Evolutionary conservation across 2,888 invertebrate species (phyloP).

Genomic region (Globia sparganii): DNA sequence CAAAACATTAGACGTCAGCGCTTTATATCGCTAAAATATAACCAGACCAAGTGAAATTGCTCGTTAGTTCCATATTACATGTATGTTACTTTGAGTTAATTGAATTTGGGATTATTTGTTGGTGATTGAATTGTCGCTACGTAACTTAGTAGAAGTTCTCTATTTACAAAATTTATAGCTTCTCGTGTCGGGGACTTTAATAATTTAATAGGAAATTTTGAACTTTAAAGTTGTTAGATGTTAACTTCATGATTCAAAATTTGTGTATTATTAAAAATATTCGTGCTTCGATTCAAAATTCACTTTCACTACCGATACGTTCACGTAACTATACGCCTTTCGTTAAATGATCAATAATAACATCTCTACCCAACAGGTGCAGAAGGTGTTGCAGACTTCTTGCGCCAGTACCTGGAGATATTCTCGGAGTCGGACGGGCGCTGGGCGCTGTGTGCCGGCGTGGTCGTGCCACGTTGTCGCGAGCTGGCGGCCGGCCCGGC

Average conservation of each 20-base stretch:
- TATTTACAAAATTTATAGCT: no score
- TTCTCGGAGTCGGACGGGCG: conserved; percentile 69
- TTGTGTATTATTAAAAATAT: background rate
- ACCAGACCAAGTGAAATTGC: no score
- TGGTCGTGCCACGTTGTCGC: conserved; percentile 73
- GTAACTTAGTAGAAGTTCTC: no score
- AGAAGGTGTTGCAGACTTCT: conserved; percentile 77
- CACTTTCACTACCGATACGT: background rate
- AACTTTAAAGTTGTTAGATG: background rate
- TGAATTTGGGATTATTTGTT: no score
- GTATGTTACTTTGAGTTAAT: no score
- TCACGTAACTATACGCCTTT: background rate
- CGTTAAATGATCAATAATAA: background rate
- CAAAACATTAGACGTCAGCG: no score
- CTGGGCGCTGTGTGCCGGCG: conserved; percentile 77
- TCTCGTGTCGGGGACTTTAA: no score
- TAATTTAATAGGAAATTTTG: no score
- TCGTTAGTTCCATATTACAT: no score
- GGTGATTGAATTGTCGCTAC: no score
- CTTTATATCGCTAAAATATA: no score
- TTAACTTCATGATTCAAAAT: background rate
- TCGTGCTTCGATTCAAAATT: background rate
- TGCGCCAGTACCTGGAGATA: conserved; percentile 78
- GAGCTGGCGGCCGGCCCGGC: conserved; percentile 61
- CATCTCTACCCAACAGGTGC: conserved; percentile 64